Base-by-base conservation (phyloP, 2,888 invertebrate species). In the Merodon equestris region DNA sequence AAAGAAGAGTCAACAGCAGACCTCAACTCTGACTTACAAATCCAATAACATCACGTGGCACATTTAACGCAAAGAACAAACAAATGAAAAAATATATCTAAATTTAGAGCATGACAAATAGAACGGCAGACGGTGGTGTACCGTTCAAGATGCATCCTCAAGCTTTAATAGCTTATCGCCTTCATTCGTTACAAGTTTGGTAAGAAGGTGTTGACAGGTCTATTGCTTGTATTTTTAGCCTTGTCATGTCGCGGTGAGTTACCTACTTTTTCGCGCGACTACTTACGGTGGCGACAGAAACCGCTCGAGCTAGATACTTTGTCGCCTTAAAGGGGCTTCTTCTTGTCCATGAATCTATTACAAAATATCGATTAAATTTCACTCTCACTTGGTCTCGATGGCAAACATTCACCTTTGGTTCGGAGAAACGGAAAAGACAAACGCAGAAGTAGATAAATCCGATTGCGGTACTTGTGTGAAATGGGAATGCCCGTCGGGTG, bases 341-440 rank as follows among this genome's bases (percentile, higher is more conserved):
- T 60, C 66, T 34, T 72, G 76, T 76, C 71, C 76, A 71, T 76
- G 76, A 76, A 76, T 60, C 66, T 71, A 76, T 76, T 76, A 71
- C 76, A 76, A 76, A 71, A 71, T 76, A 76, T 76, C 71, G 76
- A 76, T 76, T 76, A 5, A 60, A 50, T 76, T 76, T 76, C 71
- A 76, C 76, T 76, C 76, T 76, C 76, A 54, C 44, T 76, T 48
- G 66, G 70, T 57, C 63, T 63, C 18, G 47, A 75, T 75, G 40
- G 42, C 48, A 76, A 57, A 60, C 76, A 66, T 76, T 76, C 71
- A 76, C 76, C 76, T 76, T 50, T n/a, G 40, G 48, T 71, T 76
- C 44, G 38, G 45, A 47, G 66, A 66, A 34, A 58, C 38, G 44
- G 44, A 63, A 70, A 27, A 27, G 7, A 7, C 27, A 27, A 27